These are phyloP conservation scores for Anthoscopus minutus DNA, from an alignment of 2,113 vertebrate genomes.

Conservation along the genomic window DNA sequence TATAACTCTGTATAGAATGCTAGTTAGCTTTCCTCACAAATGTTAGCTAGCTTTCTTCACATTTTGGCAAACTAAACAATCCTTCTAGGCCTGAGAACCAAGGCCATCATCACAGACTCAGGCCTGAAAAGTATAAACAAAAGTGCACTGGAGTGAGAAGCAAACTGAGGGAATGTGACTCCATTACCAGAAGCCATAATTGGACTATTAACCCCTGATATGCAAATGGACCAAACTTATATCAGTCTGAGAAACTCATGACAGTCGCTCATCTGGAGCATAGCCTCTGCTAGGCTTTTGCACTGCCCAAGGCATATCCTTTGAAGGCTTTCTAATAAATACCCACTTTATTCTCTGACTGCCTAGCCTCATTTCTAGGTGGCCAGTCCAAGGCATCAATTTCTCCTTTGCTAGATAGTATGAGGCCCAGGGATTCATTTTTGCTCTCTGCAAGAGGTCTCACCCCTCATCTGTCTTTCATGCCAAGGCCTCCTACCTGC, in stretches of 20 bases:
- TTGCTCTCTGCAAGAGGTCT: not conserved
- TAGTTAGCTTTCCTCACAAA: not conserved
- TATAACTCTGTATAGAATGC: not conserved
- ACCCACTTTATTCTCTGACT: not conserved
- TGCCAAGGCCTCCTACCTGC: not conserved
- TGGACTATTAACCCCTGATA: not conserved
- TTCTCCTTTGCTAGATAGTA: not conserved
- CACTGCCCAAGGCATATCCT: not conserved
- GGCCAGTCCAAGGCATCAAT: not conserved
- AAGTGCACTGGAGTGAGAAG: not conserved
- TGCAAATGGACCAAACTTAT: not conserved
- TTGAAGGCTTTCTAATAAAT: not conserved
- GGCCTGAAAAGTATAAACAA: not conserved
- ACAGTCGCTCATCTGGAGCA: accelerated
- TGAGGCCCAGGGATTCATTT: not conserved
- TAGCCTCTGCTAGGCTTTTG: not conserved
- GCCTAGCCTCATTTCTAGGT: not conserved
- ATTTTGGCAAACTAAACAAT: not conserved
- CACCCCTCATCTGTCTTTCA: not conserved
- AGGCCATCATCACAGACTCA: not conserved
- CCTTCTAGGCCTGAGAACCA: not conserved
- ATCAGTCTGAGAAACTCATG: not conserved
- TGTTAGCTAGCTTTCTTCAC: not conserved
- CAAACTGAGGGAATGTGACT: not conserved
- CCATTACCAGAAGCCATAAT: not conserved